Conservation (phyloP, 1,140 invertebrate genomes). For the Panonychus citri region DNA sequence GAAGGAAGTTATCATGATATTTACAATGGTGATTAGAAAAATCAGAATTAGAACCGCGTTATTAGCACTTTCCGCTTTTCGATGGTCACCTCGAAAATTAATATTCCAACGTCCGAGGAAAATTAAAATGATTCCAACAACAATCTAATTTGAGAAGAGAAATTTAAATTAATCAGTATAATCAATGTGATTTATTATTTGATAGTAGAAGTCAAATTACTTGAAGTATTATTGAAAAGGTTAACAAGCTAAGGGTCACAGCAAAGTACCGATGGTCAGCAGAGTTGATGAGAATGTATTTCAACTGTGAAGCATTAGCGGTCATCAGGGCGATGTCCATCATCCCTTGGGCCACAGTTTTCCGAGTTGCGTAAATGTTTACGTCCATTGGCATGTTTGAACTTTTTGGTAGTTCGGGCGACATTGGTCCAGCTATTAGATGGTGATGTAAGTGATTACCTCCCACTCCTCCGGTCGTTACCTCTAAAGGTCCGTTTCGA, state of each 20-base stretch:
- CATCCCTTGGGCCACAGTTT: slow-evolving; percentile 45
- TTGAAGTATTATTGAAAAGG: slow-evolving; percentile 59
- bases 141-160: slow-evolving; percentile 4
- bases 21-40: slow-evolving; percentile 16
- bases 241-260: slow-evolving; percentile 46
- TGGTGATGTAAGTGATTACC: neutral
- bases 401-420: neutral
- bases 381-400: slow-evolving; percentile 31
- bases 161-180: neutral
- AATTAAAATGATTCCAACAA: slow-evolving; percentile 16
- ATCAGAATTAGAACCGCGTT: slow-evolving; percentile 15
- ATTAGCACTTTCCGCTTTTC: slow-evolving; percentile 14
- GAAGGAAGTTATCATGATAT: slow-evolving; percentile 17
- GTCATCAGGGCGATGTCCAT: slow-evolving; percentile 25
- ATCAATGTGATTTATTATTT: neutral
- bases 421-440: neutral
- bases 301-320: slow-evolving; percentile 54
- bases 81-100: slow-evolving; percentile 14
- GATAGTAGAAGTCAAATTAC: slow-evolving; percentile 25
- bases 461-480: neutral
- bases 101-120: slow-evolving; percentile 16
- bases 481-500: neutral
- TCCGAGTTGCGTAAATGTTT: slow-evolving; percentile 62
- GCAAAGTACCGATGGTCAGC: slow-evolving; percentile 14
- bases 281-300: slow-evolving; percentile 19